Evolutionary conservation across 2,113 vertebrate species (phyloP).

Genomic region (Trichechus manatus): DNA sequence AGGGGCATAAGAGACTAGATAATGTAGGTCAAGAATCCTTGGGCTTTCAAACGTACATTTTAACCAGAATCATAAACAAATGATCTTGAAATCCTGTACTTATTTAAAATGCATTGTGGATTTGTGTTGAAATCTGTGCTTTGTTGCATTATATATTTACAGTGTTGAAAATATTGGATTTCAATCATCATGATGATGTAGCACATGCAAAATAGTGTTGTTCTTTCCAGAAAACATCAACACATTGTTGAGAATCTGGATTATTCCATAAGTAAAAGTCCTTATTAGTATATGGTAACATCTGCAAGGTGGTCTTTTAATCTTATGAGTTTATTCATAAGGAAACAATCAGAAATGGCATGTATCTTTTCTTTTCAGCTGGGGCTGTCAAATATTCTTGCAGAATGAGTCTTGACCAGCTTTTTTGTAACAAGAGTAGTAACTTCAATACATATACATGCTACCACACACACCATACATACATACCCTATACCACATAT

Average conservation of each 20-base stretch:
- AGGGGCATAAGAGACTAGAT: not conserved
- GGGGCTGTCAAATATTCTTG: not conserved
- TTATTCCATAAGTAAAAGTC: not conserved
- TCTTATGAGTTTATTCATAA: not conserved
- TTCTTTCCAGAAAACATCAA: conserved; percentile 35
- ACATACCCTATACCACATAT: not conserved
- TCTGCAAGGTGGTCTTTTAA: not conserved
- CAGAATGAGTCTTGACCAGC: not conserved
- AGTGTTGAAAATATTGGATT: not conserved
- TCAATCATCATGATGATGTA: not conserved
- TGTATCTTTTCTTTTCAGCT: not conserved
- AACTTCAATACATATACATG: not conserved
- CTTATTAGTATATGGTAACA: not conserved
- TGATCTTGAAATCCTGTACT: conserved; percentile 20
- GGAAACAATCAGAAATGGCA: not conserved
- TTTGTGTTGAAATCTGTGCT: not conserved
- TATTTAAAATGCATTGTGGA: not conserved
- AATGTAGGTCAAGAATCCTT: conserved; percentile 44
- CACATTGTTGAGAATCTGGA: conserved; percentile 10
- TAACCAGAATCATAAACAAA: conserved; percentile 23
- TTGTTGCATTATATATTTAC: not conserved
- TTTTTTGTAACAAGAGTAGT: not conserved
- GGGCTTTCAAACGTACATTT: not conserved
- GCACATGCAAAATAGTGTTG: not conserved
- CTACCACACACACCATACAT: not conserved